Percentiles rank a stretch among this genome's conserved stretches.
Evolutionary conservation across 1,140 invertebrate genomes (phyloP).

Genomic region (Notospermus geniculatus): DNA sequence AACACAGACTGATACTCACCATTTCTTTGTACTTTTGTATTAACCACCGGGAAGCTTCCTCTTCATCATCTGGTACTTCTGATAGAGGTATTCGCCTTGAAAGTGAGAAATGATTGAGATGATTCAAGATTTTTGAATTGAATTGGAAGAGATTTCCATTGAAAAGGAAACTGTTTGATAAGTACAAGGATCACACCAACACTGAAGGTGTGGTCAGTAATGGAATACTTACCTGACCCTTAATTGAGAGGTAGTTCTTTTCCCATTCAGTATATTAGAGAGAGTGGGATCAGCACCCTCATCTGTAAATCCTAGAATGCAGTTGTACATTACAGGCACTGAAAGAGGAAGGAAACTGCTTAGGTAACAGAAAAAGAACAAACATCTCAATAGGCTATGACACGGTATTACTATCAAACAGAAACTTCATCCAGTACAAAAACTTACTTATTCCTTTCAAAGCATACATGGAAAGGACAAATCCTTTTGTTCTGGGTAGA

Average conservation of each 20-base stretch:
- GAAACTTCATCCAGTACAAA: not conserved
- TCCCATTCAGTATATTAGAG: slow-evolving; percentile 77
- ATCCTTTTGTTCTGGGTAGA: slow-evolving; percentile 89
- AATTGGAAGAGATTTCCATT: not conserved
- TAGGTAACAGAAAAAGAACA: not conserved
- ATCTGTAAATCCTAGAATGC: slow-evolving; percentile 71
- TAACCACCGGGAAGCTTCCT: slow-evolving; percentile 5
- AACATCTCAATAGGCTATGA: not conserved
- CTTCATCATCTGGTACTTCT: slow-evolving; percentile 5
- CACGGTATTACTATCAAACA: not conserved
- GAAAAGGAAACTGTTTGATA: not conserved
- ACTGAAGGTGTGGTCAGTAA: too few relatives aligned
- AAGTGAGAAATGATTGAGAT: not conserved
- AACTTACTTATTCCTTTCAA: slow-evolving; percentile 47
- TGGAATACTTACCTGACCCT: slow-evolving; percentile 60
- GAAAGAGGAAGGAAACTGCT: slow-evolving; percentile 8
- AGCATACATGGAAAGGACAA: slow-evolving; percentile 57
- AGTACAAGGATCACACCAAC: not conserved
- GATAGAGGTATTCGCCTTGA: not conserved
- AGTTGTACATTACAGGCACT: slow-evolving; percentile 80
- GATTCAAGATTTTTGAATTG: too few relatives aligned
- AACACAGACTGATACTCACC: not conserved
- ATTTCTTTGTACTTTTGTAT: not conserved
- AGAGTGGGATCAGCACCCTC: slow-evolving; percentile 65
- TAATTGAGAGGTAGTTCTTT: slow-evolving; percentile 71